Percentiles rank a stretch among this genome's conserved stretches.
Conservation (phyloP, 1,140 invertebrate species). For the Drosophila littoralis region DNA sequence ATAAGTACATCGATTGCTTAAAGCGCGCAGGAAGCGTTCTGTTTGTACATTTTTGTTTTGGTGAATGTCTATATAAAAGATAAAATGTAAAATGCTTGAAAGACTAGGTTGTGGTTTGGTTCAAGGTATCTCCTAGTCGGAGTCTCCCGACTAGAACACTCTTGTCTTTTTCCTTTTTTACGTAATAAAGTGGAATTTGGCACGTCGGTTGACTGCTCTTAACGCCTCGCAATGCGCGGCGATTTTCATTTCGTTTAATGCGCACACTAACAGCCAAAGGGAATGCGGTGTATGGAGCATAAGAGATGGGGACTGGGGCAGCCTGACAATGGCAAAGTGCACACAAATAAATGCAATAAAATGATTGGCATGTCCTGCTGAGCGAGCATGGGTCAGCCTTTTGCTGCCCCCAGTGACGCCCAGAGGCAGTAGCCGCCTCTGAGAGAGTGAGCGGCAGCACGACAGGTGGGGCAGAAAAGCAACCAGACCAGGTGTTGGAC, state of each 20-base stretch:
- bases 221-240: conserved; percentile 67
- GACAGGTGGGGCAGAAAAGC: conserved; percentile 11
- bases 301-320: neutral
- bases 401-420: conserved; percentile 38
- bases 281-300: neutral
- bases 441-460: neutral
- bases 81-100: too few relatives aligned
- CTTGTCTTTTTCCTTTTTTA: conserved; percentile 39
- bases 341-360: conserved; percentile 82
- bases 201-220: conserved; percentile 72
- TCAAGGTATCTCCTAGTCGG: too few relatives aligned
- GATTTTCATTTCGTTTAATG: conserved; percentile 81
- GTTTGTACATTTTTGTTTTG: too few relatives aligned
- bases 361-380: conserved; percentile 76
- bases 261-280: conserved; percentile 50
- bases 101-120: too few relatives aligned
- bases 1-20: too few relatives aligned
- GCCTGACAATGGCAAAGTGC: conserved; percentile 76
- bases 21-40: too few relatives aligned
- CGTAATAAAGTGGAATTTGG: conserved; percentile 81
- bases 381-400: conserved; percentile 39
- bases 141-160: too few relatives aligned
- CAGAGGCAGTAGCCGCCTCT: neutral
- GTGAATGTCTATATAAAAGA: too few relatives aligned
- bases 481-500: conserved; percentile 58